These are phyloP conservation scores for Argyrosomus japonicus DNA, from an alignment of 2,113 vertebrate species.

Conservation along the genomic window DNA sequence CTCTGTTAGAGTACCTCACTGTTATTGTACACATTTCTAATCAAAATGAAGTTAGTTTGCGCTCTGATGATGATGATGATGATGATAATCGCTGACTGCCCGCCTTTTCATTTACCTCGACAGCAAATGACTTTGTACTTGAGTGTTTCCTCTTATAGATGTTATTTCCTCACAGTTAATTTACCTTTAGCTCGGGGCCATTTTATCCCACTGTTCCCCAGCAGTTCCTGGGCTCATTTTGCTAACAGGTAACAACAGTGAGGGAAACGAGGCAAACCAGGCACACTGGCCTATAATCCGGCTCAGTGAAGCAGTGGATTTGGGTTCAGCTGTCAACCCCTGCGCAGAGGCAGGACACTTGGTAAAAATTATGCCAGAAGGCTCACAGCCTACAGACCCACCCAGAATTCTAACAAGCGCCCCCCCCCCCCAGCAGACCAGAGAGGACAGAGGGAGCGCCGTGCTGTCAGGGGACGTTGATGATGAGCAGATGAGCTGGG, in stretches of 20 bases:
- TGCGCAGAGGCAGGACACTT: constrained; percentile 65
- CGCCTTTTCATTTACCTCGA: constrained; percentile 19
- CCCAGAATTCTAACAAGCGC: constrained; percentile 70
- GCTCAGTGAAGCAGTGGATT: constrained; percentile 69
- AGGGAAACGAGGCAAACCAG: constrained; percentile 38
- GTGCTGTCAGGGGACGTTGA: constrained; percentile 39
- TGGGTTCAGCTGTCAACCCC: constrained; percentile 71
- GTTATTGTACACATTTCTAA: not conserved
- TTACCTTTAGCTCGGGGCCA: constrained; percentile 26
- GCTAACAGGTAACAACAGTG: constrained; percentile 63
- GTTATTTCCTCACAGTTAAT: constrained; percentile 39
- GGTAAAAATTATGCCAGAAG: constrained; percentile 66
- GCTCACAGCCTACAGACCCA: constrained; percentile 64
- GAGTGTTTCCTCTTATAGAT: constrained; percentile 12
- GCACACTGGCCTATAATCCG: constrained; percentile 61
- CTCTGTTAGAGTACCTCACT: not conserved
- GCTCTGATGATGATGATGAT: too few species aligned
- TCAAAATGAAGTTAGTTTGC: not conserved
- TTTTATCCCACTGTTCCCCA: constrained; percentile 28
- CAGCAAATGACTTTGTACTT: constrained; percentile 6
- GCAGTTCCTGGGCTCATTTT: constrained; percentile 33
- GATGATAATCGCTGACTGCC: constrained; percentile 12
- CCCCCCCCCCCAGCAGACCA: constrained; percentile 39
- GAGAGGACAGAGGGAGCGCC: constrained; percentile 24
- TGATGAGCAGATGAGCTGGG: constrained; percentile 75